Base-by-base conservation (phyloP, 2,113 vertebrate genomes). In the Ahaetulla prasina region DNA sequence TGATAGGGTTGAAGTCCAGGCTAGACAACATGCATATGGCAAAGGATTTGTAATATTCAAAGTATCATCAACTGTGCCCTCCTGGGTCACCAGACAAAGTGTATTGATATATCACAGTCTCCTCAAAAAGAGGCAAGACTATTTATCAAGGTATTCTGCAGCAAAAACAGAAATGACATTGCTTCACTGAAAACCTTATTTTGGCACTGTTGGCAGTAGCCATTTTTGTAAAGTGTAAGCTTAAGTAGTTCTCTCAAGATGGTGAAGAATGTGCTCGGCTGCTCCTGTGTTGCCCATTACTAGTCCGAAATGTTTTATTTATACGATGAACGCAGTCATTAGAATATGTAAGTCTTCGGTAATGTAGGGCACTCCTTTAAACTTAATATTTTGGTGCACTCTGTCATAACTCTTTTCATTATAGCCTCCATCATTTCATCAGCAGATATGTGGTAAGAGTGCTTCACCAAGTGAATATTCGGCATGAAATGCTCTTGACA, bases 21-120 rank as follows among this genome's bases (percentile, higher is more conserved):
- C 95, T 97, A 97, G 97, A 98, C 97, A 97, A 97, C 96, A 97
- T 98, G 96, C 98, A 97, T 98, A 98, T 97, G 98, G 97, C 96
- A 97, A 93, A 97, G 97, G 93, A 95, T 97, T 96, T 97, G 96
- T 96, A 96, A 97, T 97, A 98, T 97, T 98, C 97, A 96, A 97
- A 97, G 96, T 95, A 97, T 96, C 96, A 96, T 97, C 95, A 95
- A 96, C 96, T 95, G 95, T 96, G 96, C 96, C 96, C 97, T 96
- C 95, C 68, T 96, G 96, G 96, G 96, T 97, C 94, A 95, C 95
- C 95, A 97, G 95, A 96, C 92, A 95, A 96, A 97, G 92, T 87
- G 89, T 96, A 96, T 97, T 96, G 94, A 96, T 97, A 98, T 98
- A 98, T 97, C 97, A 97, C 97, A 96, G 97, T 97, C 97, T 96